These are phyloP conservation scores for Nannospalax galili DNA, from an alignment of 2,113 vertebrate genomes.

Conservation along the genomic window DNA sequence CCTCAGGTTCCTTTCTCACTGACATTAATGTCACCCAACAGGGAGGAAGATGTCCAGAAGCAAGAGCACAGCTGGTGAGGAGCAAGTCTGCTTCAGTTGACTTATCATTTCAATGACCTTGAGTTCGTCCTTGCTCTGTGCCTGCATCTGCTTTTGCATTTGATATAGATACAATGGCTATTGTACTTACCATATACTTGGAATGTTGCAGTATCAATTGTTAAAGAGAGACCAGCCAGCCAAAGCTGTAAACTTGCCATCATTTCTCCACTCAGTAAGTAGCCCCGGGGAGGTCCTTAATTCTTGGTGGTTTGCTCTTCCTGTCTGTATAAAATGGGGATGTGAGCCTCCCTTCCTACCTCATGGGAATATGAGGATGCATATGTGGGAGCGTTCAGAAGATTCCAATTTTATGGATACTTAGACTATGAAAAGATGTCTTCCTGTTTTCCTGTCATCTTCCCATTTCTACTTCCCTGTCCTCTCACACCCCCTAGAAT, in stretches of 20 bases:
- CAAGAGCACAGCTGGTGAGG: background rate
- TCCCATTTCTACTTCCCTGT: background rate
- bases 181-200: background rate
- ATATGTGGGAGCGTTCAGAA: background rate
- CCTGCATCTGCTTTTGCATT: background rate
- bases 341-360: background rate
- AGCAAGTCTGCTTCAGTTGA: conserved; percentile 1
- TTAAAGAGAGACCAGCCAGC: background rate
- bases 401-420: background rate
- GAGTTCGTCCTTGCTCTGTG: background rate
- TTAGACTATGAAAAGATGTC: background rate
- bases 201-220: background rate
- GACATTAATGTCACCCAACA: background rate
- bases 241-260: background rate
- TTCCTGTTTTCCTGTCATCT: background rate
- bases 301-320: background rate
- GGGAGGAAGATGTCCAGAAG: background rate
- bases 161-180: background rate
- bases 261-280: background rate
- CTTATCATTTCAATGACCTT: background rate
- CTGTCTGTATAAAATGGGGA: background rate
- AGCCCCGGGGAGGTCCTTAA: background rate
- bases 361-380: background rate
- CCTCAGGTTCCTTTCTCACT: conserved; percentile 14
- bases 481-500: background rate